Conservation (phyloP, 2,113 vertebrate species). For the Macrotus californicus region DNA sequence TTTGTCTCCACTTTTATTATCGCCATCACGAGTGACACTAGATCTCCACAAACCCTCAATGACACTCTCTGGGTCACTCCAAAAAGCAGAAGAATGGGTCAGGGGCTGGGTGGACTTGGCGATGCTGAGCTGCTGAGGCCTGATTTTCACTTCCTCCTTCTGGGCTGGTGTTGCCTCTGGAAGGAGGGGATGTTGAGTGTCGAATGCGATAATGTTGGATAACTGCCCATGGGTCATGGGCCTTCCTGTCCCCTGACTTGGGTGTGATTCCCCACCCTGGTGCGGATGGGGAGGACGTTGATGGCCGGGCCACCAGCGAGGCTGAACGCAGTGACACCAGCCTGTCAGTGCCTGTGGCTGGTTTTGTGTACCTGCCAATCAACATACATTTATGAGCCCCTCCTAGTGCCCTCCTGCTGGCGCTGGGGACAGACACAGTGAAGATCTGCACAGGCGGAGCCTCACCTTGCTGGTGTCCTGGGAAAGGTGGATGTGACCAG, state of each 20-base stretch:
- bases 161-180: not conserved
- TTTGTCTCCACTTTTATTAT: not conserved
- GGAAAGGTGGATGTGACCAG: not conserved
- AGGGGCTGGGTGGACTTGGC: accelerated
- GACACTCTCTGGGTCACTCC: not conserved
- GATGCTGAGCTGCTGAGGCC: not conserved
- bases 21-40: not conserved
- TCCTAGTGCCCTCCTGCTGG: accelerated
- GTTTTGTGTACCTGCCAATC: not conserved
- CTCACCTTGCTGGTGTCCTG: not conserved
- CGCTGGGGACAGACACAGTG: not conserved
- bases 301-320: not conserved
- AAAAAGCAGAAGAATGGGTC: not conserved
- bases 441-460: not conserved
- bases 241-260: not conserved
- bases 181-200: not conserved
- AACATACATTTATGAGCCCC: not conserved
- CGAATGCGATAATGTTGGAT: accelerated
- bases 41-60: accelerated
- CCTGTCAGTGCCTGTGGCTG: not conserved
- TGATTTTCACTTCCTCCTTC: not conserved
- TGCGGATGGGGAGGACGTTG: not conserved
- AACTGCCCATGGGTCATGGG: not conserved
- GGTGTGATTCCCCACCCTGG: accelerated
- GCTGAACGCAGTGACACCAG: not conserved